Evolutionary conservation across 35 echinoderm and acorn worm genomes (phyloP).

Genomic region (Stichopus chloronotus): DNA sequence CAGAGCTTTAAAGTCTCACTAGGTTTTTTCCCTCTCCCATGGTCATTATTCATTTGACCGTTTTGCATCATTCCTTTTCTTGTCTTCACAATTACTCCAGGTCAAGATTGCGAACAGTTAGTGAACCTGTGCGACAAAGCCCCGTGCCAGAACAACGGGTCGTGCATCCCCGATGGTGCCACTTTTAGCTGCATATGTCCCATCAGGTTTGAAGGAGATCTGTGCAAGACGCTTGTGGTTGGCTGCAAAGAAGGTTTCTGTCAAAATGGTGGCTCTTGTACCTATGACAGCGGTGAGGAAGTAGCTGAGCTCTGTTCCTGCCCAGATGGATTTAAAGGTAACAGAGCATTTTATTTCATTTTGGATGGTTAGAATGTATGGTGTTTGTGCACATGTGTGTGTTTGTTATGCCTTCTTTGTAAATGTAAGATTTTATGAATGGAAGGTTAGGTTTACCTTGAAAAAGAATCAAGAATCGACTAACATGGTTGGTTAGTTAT

Average conservation of each 20-base stretch:
- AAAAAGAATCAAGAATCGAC: too few relatives aligned
- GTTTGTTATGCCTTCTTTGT: too few relatives aligned
- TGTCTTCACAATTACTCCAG: background rate
- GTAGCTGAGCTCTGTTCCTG: background rate
- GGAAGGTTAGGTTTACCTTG: too few relatives aligned
- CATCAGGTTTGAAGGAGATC: slow-evolving; percentile 39
- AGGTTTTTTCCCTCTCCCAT: background rate
- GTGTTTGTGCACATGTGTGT: too few relatives aligned
- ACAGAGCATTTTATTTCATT: background rate
- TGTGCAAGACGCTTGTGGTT: background rate
- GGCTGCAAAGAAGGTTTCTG: slow-evolving; percentile 43
- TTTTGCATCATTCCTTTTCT: background rate
- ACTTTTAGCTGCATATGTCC: slow-evolving; percentile 17
- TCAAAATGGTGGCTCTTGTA: slow-evolving; percentile 51
- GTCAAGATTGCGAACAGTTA: slow-evolving; percentile 15
- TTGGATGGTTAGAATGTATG: too few relatives aligned
- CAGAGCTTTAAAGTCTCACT: too few relatives aligned
- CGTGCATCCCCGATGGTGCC: slow-evolving; percentile 23
- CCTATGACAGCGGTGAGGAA: background rate
- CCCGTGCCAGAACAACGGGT: slow-evolving; percentile 44
- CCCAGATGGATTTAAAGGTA: slow-evolving; percentile 15
- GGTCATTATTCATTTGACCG: background rate
- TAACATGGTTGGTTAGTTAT: too few relatives aligned
- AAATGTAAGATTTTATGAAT: too few relatives aligned
- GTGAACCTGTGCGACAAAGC: slow-evolving; percentile 13